These are phyloP conservation scores for Carassius gibelio DNA, from an alignment of 2,113 vertebrate species.

Conservation along the genomic window DNA sequence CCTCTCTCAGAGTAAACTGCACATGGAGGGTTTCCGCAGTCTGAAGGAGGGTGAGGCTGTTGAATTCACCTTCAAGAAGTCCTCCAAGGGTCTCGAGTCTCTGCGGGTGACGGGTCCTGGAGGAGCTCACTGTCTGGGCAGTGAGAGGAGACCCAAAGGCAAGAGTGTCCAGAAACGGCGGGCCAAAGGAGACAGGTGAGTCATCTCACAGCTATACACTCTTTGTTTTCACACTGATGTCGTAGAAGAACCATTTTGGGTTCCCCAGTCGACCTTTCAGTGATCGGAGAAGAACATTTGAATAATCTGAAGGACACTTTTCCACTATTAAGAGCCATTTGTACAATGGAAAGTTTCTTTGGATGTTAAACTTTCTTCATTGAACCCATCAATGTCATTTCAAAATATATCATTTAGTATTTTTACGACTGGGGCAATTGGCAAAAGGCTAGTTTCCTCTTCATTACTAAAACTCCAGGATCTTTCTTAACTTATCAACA, in stretches of 20 bases:
- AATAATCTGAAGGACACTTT: background rate
- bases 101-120: constrained; percentile 89
- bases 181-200: constrained; percentile 92
- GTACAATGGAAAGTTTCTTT: too few relatives aligned
- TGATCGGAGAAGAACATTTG: background rate
- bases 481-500: background rate
- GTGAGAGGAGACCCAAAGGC: constrained; percentile 90
- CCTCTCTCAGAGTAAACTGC: constrained; percentile 89
- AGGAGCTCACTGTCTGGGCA: constrained; percentile 90
- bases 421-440: background rate
- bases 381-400: too few relatives aligned
- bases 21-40: constrained; percentile 99
- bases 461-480: background rate
- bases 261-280: background rate
- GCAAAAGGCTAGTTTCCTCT: background rate
- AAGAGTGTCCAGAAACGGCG: constrained; percentile 92
- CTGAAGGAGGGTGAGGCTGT: constrained; percentile 94
- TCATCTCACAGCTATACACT: background rate
- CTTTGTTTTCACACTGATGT: background rate
- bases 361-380: too few relatives aligned
- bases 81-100: constrained; percentile 92
- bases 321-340: background rate
- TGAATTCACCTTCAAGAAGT: constrained; percentile 97
- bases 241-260: background rate
- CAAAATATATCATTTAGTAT: background rate